Conservation (phyloP, 2,888 invertebrate species). For the Cerastoderma edule region DNA sequence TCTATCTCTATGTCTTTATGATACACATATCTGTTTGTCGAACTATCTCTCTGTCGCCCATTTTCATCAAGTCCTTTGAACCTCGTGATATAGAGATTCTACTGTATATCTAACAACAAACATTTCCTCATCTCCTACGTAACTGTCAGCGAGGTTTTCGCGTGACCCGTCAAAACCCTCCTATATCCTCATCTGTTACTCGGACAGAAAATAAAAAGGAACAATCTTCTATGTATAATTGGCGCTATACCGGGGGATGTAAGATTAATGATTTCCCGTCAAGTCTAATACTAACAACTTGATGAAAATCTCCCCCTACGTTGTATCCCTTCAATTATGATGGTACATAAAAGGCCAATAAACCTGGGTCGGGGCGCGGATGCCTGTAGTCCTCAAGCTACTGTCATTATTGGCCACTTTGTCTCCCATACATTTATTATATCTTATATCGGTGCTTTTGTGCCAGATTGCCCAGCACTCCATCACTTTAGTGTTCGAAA, state of each 20-base stretch:
- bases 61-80: background rate
- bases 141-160: background rate
- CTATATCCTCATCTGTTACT: slow-evolving; percentile 8
- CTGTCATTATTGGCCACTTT: background rate
- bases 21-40: too few species aligned
- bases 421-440: background rate
- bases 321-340: background rate
- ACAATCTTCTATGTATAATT: slow-evolving; percentile 15
- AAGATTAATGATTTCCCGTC: slow-evolving; percentile 15
- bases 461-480: background rate
- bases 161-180: background rate
- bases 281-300: background rate
- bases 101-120: background rate
- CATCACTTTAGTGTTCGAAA: too few species aligned
- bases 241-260: slow-evolving; percentile 7
- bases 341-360: background rate
- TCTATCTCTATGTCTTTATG: too few species aligned
- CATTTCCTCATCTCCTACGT: background rate
- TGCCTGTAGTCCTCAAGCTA: background rate
- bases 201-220: slow-evolving; percentile 17
- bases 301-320: background rate
- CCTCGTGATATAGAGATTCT: background rate
- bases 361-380: background rate
- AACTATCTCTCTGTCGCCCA: background rate
- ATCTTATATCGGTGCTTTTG: background rate